Conservation (phyloP, 35 echinoderm and acorn worm species). For the Eucidaris tribuloides region DNA sequence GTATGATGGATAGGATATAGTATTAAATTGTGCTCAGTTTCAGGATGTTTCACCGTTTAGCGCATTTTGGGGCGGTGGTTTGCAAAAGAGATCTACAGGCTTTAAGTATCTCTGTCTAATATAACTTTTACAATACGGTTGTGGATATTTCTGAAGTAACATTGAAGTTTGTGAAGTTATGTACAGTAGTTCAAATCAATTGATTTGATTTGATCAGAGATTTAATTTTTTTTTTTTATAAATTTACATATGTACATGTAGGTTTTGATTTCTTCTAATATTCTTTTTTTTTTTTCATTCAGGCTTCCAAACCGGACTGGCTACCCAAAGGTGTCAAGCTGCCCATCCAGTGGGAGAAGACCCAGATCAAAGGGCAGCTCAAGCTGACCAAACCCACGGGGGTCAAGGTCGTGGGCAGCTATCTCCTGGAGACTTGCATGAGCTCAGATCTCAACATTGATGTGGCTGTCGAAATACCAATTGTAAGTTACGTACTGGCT, state of each 20-base stretch:
- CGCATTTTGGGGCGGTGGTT: too few species aligned
- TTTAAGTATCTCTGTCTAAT: not conserved
- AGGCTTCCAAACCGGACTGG: constrained; percentile 52
- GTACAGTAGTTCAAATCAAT: not conserved
- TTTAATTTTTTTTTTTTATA: not conserved
- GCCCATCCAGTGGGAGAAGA: constrained; percentile 42
- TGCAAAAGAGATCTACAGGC: too few species aligned
- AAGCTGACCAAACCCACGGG: constrained; percentile 45
- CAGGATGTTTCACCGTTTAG: too few species aligned
- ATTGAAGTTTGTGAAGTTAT: too few species aligned
- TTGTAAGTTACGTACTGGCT: too few species aligned
- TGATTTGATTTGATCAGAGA: not conserved
- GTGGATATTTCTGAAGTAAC: not conserved
- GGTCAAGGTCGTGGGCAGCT: constrained; percentile 73
- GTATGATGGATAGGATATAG: too few species aligned
- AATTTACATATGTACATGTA: not conserved
- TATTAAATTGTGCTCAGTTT: too few species aligned
- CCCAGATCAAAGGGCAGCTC: constrained; percentile 49
- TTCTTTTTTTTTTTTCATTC: not conserved
- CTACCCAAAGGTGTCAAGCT: constrained; percentile 30
- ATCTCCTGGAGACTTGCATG: constrained; percentile 37
- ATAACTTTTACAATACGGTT: not conserved
- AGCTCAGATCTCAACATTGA: constrained; percentile 44
- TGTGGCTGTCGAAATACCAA: constrained; percentile 62
- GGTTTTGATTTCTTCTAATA: not conserved